Base-by-base conservation (phyloP, 2,797 vertebrate species). In the Pangasius macronema region DNA sequence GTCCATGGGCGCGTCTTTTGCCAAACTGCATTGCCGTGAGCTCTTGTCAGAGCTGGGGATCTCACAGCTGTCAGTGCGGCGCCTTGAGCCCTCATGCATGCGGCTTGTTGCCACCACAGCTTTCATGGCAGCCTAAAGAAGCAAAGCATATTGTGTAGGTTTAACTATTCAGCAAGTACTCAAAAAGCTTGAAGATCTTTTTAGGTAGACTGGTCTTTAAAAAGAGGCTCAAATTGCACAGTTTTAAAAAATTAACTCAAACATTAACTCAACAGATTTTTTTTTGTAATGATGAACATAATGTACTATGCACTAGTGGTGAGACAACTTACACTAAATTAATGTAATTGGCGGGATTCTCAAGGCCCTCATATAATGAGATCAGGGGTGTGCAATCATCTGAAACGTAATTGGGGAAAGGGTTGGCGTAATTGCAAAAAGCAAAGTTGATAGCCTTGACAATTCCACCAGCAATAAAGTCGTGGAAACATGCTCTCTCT, bases 51-150 rank as follows among this genome's bases (percentile, higher is more conserved):
- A 93, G 20, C 89, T 92, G 1, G 94, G 92, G 46, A 95, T 95
- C 89, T 95, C 95, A 13, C 94, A 95, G 92, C 95, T 95, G 91
- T 93, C 93, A 0, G 95, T 95, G 3, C 95, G 94, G 72, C 95
- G 93, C 57, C 94, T 91, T 0, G 97, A 95, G 5, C 96, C 88
- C 86, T 97, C 97, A 0, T 97, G 95, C 94, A 97, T 93, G 36
- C 97, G 96, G 86, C 97, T 95, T 84, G 97, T 97, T 75, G 97
- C 97, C 22, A 98, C 97, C 2, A 98, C 96, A 0, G 97, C 97
- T 90, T 98, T 98, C 96, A 98, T 96, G 83, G 97, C 97, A 33
- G 97, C 97, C 97, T 98, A 91, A 13, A 1, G n/a, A 73, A 39
- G 82, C 18, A 85, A 68, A 49, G 39, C n/a, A 67, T 83, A 67